These are phyloP conservation scores for Athripsodes cinereus DNA, from an alignment of 2,888 invertebrate genomes.

Conservation along the genomic window DNA sequence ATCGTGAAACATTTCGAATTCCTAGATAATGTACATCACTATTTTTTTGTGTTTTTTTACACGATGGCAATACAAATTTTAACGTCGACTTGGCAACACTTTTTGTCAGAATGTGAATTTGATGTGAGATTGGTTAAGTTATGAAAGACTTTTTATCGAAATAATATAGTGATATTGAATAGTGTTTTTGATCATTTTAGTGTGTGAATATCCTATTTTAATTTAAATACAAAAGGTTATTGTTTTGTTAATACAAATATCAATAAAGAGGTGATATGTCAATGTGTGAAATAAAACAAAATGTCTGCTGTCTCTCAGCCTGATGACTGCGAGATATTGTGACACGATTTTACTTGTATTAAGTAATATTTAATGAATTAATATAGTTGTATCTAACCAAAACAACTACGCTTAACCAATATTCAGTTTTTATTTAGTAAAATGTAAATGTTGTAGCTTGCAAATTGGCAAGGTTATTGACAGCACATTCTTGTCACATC, in stretches of 20 bases:
- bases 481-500: background rate
- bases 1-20: no score
- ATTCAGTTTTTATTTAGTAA: background rate
- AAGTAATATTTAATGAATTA: background rate
- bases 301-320: constrained; percentile 22
- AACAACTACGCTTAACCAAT: background rate
- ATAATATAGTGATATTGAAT: constrained; percentile 15
- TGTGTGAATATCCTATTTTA: constrained; percentile 8
- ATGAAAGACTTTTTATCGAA: constrained; percentile 16
- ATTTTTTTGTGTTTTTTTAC: no score
- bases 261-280: constrained; percentile 13
- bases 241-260: constrained; percentile 2
- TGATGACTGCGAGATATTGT: constrained; percentile 16
- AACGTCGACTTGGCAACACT: constrained; percentile 5
- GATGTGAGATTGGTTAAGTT: constrained; percentile 23
- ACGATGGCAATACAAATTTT: no score
- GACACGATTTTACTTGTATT: background rate
- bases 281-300: constrained; percentile 22
- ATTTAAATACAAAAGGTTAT: background rate
- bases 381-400: background rate
- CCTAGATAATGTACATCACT: no score
- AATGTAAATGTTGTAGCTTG: background rate
- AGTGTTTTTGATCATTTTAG: constrained; percentile 7
- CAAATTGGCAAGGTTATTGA: background rate
- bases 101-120: constrained; percentile 22